Percentiles rank a stretch among this genome's conserved stretches.
phyloP scores from a whole-genome alignment of 92 coral and sea anemone species.

The Umimayanthus chanpuru region DNA sequence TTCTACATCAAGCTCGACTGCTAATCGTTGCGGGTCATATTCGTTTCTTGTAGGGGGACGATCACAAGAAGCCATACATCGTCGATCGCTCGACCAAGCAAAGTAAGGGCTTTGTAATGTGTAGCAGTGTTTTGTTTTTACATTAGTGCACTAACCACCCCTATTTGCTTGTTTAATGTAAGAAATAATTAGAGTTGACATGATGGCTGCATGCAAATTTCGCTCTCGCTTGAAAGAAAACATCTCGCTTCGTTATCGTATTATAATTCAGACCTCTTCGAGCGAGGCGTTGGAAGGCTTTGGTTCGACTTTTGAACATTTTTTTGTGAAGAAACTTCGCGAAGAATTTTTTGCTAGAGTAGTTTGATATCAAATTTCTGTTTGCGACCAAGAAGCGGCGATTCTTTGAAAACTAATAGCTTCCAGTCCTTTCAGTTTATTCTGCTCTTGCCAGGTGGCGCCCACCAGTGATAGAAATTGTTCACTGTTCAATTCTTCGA shows the following conservation, averaged over 20 bases:
- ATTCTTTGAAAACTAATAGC: slow-evolving; percentile 67
- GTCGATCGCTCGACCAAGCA: slow-evolving; percentile 68
- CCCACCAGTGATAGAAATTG: slow-evolving; percentile 56
- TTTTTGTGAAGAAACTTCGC: slow-evolving; percentile 25
- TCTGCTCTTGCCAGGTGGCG: slow-evolving; percentile 63
- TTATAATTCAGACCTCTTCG: background rate
- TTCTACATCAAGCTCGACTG: slow-evolving; percentile 37
- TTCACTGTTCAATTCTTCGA: slow-evolving; percentile 27
- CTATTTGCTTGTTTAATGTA: slow-evolving; percentile 90
- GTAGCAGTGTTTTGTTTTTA: slow-evolving; percentile 89
- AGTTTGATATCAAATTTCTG: slow-evolving; percentile 36
- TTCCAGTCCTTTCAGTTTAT: slow-evolving; percentile 42
- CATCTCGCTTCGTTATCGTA: slow-evolving; percentile 27
- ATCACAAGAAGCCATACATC: slow-evolving; percentile 53
- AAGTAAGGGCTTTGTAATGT: slow-evolving; percentile 69
- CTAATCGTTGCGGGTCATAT: slow-evolving; percentile 50
- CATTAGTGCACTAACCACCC: slow-evolving; percentile 86
- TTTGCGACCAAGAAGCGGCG: slow-evolving; percentile 57
- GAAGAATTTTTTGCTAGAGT: slow-evolving; percentile 30
- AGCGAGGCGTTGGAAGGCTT: background rate
- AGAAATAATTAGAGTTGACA: slow-evolving; percentile 97
- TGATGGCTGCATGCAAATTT: slow-evolving; percentile 67
- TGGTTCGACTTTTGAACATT: background rate
- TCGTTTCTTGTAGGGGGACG: slow-evolving; percentile 48
- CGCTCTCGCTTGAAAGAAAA: slow-evolving; percentile 50